Evolutionary conservation across 2,113 vertebrate species (phyloP).

Genomic region (Mustela lutreola): DNA sequence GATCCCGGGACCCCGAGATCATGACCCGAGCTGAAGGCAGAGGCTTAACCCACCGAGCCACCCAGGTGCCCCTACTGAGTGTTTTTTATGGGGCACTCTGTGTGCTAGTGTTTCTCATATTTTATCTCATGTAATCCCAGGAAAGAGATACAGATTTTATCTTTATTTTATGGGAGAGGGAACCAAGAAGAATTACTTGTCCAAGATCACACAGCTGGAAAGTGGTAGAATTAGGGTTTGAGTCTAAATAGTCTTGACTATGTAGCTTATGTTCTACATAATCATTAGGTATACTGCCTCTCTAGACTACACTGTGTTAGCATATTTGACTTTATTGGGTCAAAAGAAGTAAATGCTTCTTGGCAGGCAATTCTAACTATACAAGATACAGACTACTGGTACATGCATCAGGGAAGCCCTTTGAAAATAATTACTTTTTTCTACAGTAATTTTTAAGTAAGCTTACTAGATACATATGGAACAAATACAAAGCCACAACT

Average conservation of each 20-base stretch:
- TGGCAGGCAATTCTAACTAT: not conserved
- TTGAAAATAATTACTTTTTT: constrained; percentile 14
- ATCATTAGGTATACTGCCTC: not conserved
- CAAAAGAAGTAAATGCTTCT: not conserved
- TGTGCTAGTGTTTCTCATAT: not conserved
- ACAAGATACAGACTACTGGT: not conserved
- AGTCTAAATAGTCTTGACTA: not conserved
- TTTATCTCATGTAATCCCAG: constrained; percentile 3
- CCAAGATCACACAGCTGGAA: not conserved
- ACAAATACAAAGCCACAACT: constrained; percentile 30
- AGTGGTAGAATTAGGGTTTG: not conserved
- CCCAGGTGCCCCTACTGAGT: not conserved
- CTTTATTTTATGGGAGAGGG: not conserved
- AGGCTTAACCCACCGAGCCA: no score
- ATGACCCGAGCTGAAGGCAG: no score
- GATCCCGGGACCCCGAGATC: no score
- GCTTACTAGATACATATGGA: not conserved
- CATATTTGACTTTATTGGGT: not conserved
- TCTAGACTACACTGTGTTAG: not conserved
- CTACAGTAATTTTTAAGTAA: not conserved
- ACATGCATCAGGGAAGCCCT: not conserved
- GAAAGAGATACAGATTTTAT: constrained; percentile 30
- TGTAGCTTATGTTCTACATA: not conserved
- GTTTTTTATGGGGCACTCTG: not conserved
- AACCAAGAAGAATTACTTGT: not conserved